Evolutionary conservation across 2,113 vertebrate genomes (phyloP).

Genomic region (Egretta garzetta): DNA sequence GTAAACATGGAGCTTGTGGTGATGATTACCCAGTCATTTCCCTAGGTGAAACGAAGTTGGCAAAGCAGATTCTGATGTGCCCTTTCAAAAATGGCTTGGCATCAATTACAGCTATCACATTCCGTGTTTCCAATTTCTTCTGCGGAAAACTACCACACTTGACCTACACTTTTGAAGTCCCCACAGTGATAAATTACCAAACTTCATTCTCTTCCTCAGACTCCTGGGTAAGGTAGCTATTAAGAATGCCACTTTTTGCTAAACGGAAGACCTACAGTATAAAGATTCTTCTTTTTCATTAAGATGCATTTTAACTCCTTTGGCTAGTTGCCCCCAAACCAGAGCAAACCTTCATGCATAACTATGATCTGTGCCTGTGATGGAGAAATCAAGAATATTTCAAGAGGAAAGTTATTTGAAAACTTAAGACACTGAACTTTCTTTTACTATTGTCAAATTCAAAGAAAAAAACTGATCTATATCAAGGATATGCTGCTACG

Average conservation of each 20-base stretch:
- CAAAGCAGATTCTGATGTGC: not conserved
- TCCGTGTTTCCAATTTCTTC: not conserved
- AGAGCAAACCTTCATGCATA: not conserved
- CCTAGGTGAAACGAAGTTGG: not conserved
- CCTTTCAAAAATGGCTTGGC: constrained; percentile 25
- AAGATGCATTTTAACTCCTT: not conserved
- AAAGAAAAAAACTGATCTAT: not conserved
- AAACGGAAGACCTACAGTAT: not conserved
- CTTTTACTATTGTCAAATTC: not conserved
- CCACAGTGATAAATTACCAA: not conserved
- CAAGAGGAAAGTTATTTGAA: not conserved
- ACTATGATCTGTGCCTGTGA: not conserved
- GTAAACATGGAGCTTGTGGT: not conserved
- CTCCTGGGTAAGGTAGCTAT: not conserved
- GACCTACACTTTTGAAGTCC: not conserved
- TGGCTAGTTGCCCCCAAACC: not conserved
- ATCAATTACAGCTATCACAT: not conserved
- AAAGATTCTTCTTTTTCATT: not conserved
- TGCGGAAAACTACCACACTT: not conserved
- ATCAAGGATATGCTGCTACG: not conserved
- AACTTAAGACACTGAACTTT: not conserved
- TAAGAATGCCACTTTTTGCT: not conserved
- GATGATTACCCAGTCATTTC: not conserved
- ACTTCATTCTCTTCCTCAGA: not conserved
- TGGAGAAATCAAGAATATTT: not conserved